phyloP scores from a whole-genome alignment of 2,888 invertebrate species.

The Trichogramma dendrolimi region DNA sequence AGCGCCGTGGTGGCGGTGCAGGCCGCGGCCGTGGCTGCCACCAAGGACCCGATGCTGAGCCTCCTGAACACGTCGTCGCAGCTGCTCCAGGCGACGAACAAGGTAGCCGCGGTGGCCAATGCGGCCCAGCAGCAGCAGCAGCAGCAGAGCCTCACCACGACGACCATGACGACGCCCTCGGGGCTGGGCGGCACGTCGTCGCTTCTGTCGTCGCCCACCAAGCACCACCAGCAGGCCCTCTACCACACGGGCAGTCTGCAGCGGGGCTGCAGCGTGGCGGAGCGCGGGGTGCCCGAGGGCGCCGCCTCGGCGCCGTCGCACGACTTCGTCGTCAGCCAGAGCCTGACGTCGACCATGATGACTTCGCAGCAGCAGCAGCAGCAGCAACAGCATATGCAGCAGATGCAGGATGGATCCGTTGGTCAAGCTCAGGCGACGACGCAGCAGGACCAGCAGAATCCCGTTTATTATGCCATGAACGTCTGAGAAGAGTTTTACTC shows the following conservation, averaged over 20 bases:
- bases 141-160: conserved; percentile 36
- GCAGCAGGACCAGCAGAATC: conserved; percentile 51
- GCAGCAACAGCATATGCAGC: conserved; percentile 24
- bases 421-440: conserved; percentile 20
- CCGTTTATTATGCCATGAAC: conserved; percentile 79
- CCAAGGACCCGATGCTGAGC: not conserved
- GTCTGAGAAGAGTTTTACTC: conserved; percentile 59
- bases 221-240: conserved; percentile 34
- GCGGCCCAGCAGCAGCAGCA: conserved; percentile 37
- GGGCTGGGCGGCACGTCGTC: conserved; percentile 35
- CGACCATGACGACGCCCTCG: conserved; percentile 16
- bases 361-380: conserved; percentile 28
- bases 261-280: conserved; percentile 45
- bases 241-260: conserved; percentile 28
- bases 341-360: conserved; percentile 34
- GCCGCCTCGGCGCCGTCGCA: conserved; percentile 69
- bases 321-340: conserved; percentile 49
- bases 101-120: conserved; percentile 10
- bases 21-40: too few species aligned
- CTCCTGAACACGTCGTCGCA: not conserved
- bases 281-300: conserved; percentile 72
- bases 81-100: not conserved
- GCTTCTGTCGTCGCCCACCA: conserved; percentile 46
- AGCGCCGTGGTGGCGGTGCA: too few species aligned
- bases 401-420: not conserved